Percentiles rank a stretch among this genome's conserved stretches.
Conservation (phyloP, 2,888 invertebrate genomes). For the Pseudolycoriella hygida region DNA sequence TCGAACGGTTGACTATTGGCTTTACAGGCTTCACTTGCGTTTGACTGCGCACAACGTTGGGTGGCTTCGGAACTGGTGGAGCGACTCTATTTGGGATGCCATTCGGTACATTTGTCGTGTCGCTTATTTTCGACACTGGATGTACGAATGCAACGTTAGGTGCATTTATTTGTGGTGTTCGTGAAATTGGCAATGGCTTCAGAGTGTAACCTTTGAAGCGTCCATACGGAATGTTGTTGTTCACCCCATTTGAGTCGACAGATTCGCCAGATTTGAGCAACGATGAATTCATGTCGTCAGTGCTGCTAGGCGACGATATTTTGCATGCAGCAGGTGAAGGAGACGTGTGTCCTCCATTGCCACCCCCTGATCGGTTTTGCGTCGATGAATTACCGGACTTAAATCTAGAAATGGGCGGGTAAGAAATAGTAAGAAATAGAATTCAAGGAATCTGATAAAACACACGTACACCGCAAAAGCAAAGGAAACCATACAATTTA, state of each 20-base stretch:
- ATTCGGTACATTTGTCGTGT: conserved; percentile 15
- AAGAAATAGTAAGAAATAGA: too few relatives aligned
- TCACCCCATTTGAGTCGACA: conserved; percentile 31
- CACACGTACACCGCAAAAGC: background rate
- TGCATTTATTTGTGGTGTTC: conserved; percentile 18
- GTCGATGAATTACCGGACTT: background rate
- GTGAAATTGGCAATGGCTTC: conserved; percentile 23
- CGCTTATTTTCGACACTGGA: conserved; percentile 18
- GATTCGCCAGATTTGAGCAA: conserved; percentile 33
- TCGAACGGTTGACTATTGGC: conserved; percentile 13
- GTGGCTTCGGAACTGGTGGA: conserved; percentile 45
- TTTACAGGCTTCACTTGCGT: conserved; percentile 8
- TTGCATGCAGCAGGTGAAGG: conserved; percentile 21
- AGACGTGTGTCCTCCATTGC: background rate
- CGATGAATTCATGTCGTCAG: conserved; percentile 56
- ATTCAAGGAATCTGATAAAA: too few relatives aligned
- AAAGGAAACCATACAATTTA: background rate
- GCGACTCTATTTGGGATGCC: conserved; percentile 35
- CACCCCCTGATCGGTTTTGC: background rate
- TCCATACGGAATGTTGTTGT: conserved; percentile 37
- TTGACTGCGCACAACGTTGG: conserved; percentile 13
- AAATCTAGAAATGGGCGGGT: background rate
- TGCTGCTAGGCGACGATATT: conserved; percentile 37
- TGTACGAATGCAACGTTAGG: conserved; percentile 37
- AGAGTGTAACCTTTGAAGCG: conserved; percentile 76